Conservation (phyloP, 2,888 invertebrate genomes). For the Tupiocoris notatus region DNA sequence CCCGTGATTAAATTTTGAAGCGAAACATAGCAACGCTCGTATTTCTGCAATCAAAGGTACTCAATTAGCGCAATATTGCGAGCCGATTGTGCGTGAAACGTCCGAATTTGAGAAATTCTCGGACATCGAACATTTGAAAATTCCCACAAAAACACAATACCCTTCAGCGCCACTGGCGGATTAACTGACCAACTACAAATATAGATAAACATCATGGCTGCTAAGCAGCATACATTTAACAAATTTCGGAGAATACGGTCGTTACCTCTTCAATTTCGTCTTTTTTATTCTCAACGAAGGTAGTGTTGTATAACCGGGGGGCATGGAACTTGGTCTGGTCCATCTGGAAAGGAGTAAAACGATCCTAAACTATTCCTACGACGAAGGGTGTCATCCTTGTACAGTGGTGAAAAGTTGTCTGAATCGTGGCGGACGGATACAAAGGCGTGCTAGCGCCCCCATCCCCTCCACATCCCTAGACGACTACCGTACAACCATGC, state of each 20-base stretch:
- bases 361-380: constrained; percentile 5
- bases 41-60: constrained; percentile 66
- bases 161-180: constrained; percentile 44
- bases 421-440: constrained; percentile 36
- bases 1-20: constrained; percentile 76
- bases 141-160: constrained; percentile 11
- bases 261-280: constrained; percentile 88
- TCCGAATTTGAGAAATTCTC: not conserved
- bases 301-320: constrained; percentile 77
- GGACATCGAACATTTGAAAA: constrained; percentile 21
- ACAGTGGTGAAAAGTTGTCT: constrained; percentile 43
- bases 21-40: constrained; percentile 77
- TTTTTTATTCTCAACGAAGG: constrained; percentile 76
- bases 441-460: constrained; percentile 27
- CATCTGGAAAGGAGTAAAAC: constrained; percentile 51
- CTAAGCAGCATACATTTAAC: constrained; percentile 39
- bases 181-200: constrained; percentile 44
- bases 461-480: constrained; percentile 8
- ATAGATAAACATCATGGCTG: constrained; percentile 48
- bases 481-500: not conserved
- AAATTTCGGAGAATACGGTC: constrained; percentile 54
- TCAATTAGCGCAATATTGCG: not conserved
- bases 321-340: constrained; percentile 55
- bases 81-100: not conserved
- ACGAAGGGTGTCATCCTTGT: constrained; percentile 31